Evolutionary conservation across 2,113 vertebrate species (phyloP), one percentile per base, ranked within the genome.

Genomic region (Austrofundulus limnaeus): DNA sequence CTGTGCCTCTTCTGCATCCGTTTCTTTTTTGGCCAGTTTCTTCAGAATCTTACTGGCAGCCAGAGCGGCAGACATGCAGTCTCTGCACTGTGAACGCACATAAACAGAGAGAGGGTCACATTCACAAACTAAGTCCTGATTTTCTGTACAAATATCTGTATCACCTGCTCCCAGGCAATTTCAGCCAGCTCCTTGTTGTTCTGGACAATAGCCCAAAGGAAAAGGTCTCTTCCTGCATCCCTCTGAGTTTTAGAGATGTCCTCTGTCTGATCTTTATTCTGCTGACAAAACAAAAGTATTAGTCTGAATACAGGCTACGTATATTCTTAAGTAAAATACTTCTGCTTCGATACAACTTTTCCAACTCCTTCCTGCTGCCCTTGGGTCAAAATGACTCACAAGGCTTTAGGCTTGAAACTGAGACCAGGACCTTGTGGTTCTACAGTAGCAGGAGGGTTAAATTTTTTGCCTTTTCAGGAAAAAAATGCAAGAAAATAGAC

Each of bases 141-240:
- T n/a, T n/a, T 41, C 4, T 23, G 11, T 19, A 0, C 6, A 19
- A 38, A 4, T 31, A 14, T 89, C 47, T 64, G 17, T 0, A 34
- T 82, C 65, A 99, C 97, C 95, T 98, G 94, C 11, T 94, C 89
- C 97, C 97, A 99, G 70, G 94, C 91, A 53, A 98, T 96, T 25
- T 94, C 94, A 10, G 96, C 94, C 88, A 99, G 81, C 61, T 96
- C 94, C 77, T 55, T 93, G 38, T 89, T 93, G 83, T 94, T 96
- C 90, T 98, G 96, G n/a, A 99, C 75, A 0, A 98, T 56, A 12
- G 95, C 94, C 97, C 97, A 99, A 42, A 99, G 94, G 67, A 99
- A 96, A 24, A 99, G 91, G 71, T 99, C 96, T 0, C 93, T 91
- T 12, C 90, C 73, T 0, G 94, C 91, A 54, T 98, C 92, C 67